These are phyloP conservation scores for Physocephala rufipes DNA, from an alignment of 2,888 invertebrate species.

Conservation along the genomic window DNA sequence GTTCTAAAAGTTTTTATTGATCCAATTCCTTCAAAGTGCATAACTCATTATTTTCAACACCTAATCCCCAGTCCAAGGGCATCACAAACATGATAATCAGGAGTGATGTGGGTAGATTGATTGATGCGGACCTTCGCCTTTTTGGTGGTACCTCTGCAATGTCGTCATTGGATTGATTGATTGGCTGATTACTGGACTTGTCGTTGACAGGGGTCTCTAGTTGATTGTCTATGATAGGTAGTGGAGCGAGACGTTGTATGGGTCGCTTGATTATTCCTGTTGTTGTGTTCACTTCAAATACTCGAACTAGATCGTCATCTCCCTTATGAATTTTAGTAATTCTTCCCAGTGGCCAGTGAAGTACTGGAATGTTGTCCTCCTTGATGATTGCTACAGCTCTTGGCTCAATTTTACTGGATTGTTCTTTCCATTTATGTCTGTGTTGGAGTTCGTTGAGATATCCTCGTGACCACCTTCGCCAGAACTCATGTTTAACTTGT, in stretches of 20 bases:
- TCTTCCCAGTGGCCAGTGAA: conserved; percentile 15
- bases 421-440: neutral
- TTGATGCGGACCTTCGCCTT: conserved; percentile 1
- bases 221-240: conserved; percentile 11
- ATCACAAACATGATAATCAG: neutral
- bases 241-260: neutral
- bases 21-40: conserved; percentile 19
- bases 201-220: neutral
- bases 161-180: neutral
- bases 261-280: neutral
- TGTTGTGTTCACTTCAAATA: too few relatives aligned
- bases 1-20: conserved; percentile 3
- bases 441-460: too few relatives aligned
- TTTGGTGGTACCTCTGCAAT: neutral
- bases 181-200: neutral
- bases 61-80: neutral
- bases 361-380: conserved; percentile 15
- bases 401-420: neutral
- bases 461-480: neutral
- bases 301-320: too few relatives aligned
- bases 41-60: conserved; percentile 9
- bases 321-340: neutral
- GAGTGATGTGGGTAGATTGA: neutral
- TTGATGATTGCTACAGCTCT: conserved; percentile 25
- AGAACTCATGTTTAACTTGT: neutral